These are phyloP conservation scores for Nephrotoma guestfalica DNA, from an alignment of 2,888 invertebrate genomes.

Conservation along the genomic window DNA sequence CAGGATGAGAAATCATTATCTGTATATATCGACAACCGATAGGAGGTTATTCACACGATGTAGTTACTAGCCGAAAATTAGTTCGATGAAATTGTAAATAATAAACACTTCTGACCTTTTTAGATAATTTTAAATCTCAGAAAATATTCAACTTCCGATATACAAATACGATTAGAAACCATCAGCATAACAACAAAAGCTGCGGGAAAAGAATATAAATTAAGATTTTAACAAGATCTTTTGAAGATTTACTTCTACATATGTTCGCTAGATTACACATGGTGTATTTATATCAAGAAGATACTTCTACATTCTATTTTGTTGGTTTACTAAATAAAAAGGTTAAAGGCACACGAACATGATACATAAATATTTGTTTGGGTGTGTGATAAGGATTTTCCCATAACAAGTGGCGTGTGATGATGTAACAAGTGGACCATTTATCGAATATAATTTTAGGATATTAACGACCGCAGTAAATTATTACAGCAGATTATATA, in stretches of 20 bases:
- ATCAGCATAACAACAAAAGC: not conserved
- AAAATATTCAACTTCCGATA: not conserved
- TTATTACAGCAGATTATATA: no score
- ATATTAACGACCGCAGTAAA: no score
- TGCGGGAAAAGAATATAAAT: not conserved
- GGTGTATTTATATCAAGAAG: not conserved
- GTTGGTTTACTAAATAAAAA: not conserved
- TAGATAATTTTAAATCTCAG: not conserved
- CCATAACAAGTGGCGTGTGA: not conserved
- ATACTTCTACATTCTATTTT: not conserved
- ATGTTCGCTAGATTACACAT: not conserved
- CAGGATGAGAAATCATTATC: not conserved
- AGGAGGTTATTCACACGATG: not conserved
- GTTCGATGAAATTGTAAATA: not conserved
- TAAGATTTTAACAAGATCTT: not conserved
- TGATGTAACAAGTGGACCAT: no score
- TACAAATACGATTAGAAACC: not conserved
- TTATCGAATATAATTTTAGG: no score
- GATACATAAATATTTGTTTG: not conserved
- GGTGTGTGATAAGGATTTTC: not conserved
- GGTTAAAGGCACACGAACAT: not conserved
- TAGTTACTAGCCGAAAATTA: not conserved
- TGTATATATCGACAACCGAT: not conserved
- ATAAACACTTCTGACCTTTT: not conserved
- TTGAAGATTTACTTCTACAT: not conserved